Evolutionary conservation across 1,140 invertebrate genomes (phyloP), one percentile per base, ranked within the genome.

Genomic region (Micrasema longulum): DNA sequence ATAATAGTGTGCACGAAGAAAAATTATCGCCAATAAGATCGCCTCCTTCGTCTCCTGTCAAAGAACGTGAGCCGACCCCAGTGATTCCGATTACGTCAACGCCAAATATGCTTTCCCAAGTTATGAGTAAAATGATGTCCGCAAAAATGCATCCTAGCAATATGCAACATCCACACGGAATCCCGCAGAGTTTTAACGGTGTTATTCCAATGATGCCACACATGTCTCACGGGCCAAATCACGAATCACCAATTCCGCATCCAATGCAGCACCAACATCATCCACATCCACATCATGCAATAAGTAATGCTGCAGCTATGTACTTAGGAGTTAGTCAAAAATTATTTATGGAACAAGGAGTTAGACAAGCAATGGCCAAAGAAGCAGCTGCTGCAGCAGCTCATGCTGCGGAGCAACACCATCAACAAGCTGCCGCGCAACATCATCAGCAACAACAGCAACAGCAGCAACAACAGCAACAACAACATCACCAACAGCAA

Each of bases 291-390:
- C 90, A 87, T 71, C 85, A 86, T 65, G 82, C 78, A 10, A 80
- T 89, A 45, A 90, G 87, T 74, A 90, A 88, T 76, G 90, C 91
- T 12, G 90, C 91, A 1, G 91, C 91, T 38, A 92, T 92, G 91
- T 92, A 92, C 78, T 82, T 91, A 62, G 90, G 90, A 38, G 88
- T 89, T 1, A 89, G 88, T 74, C 90, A 92, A 77, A 92, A 92
- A 77, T 83, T 93, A 74, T 89, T 92, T 74, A 84, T 93, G 82
- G 91, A 93, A 81, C 91, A 91, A 78, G 91, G 93, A 83, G 90
- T 89, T 0, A 84, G 91, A 48, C 74, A 76, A 36, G 74, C 74
- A 41, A 84, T 91, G 83, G 90, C 86, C 12, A 92, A 89, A 83
- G 91, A 90, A 82, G 87, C 79, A 5, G 88, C 86, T 82, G 84